Evolutionary conservation across 1,140 invertebrate species (phyloP), one percentile per base, ranked within the genome.

Genomic region (Pemphigus obesinymphae): DNA sequence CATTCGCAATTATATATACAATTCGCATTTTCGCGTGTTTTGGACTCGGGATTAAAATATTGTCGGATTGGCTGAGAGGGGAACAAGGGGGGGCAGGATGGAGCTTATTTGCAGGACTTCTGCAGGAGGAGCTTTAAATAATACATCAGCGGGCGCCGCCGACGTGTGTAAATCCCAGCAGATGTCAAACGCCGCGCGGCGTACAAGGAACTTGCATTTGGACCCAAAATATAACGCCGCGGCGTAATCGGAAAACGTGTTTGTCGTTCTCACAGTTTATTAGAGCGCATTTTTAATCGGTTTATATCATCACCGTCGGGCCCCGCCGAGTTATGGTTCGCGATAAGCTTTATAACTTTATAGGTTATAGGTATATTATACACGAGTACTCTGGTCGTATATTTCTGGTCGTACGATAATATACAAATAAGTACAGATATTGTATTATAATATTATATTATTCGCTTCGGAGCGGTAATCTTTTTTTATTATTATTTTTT

Each of bases 141-240:
- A 73, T 73, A 73, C 70, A 73, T 73, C 43, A 20, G 43, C 43
- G 26, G 26, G n/a, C 26, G 26, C 15, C 45, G 23, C 70, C 43
- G 70, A 50, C 70, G 70, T 50, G 70, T 50, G 70, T 73, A 73
- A 73, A 73, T 50, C 70, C 26, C 1, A 31, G 68, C 68, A 72
- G 68, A 72, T 72, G 68, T 72, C 68, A 70, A 72, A 48, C 70
- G 43, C 43, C 43, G 10, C 43, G 43, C 26, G 70, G 43, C 26
- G 45, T 73, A 73, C 70, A 73, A 73, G 70, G 70, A 73, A 73
- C 70, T 73, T 45, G 70, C 70, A 73, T 73, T 73, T 48, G 70
- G 43, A 20, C 43, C 70, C 70, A 31, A 73, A n/a, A n/a, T n/a
- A 20, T 45, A 50, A 48, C 26, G 70, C 23, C n/a, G 10, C 2